Evolutionary conservation across 2,888 invertebrate genomes (phyloP), one percentile per base, ranked within the genome.

Genomic region (Drosophila leonis): DNA sequence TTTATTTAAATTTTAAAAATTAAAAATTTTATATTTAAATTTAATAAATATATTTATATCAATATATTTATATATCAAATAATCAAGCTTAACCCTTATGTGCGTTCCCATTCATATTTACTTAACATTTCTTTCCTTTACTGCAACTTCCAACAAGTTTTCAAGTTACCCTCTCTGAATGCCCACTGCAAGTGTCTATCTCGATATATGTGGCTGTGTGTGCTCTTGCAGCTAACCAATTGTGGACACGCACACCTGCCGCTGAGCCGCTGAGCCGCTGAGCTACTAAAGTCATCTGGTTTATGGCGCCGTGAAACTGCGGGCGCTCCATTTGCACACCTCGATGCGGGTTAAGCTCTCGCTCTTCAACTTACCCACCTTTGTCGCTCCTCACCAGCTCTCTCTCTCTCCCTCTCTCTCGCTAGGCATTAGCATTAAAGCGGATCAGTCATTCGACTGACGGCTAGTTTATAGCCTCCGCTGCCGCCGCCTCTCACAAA

Each of bases 271-370:
- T 48, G 65, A 35, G 78, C 76, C 48, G 61, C 31, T 67, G 78
- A 67, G 87, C 89, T 65, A 87, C 82, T 90, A 90, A 86, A 86
- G 75, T 85, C 88, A 85, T 71, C 83, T 86, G 76, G 83, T 86
- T 86, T 86, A 86, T 81, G 79, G 72, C 70, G 72, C 83, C 63
- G 56, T 64, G 67, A 75, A 88, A 75, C 90, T 86, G 90, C 86
- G 90, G 86, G 86, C 79, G 86, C 81, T 84, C 70, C 75, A 78
- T 69, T 73, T 81, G 84, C 74, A 74, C 84, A 71, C 72, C 62
- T 62, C 51, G 72, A 77, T 85, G 84, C 85, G 85, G 90, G 90
- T 61, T 71, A 72, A 64, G 77, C 78, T 69, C 24, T 15, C 44
- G 24, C 57, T 42, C 51, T 35, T 49, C 66, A 2, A 29, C 29